Conservation (phyloP, 2,113 vertebrate genomes). For the Paradisaea rubra region DNA sequence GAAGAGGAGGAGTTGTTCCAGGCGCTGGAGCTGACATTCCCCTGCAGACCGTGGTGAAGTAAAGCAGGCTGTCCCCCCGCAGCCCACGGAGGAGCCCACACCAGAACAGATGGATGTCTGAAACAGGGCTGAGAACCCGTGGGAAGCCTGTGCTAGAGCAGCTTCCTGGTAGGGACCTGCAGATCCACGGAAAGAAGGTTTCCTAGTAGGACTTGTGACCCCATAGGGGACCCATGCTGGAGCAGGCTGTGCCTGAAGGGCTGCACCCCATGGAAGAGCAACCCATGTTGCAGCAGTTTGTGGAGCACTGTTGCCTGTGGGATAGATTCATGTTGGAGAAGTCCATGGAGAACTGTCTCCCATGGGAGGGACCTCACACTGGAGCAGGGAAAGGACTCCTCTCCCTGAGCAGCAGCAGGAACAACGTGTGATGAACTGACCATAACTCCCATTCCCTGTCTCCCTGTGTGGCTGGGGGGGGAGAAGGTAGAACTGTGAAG, state of each 20-base stretch:
- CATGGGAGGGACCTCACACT: background rate
- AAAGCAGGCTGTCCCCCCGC: background rate
- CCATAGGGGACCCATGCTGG: background rate
- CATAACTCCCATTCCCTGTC: background rate
- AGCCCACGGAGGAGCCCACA: background rate
- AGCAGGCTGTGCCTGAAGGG: background rate
- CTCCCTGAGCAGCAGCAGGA: background rate
- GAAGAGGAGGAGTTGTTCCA: background rate
- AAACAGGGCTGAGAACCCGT: background rate
- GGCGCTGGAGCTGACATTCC: background rate
- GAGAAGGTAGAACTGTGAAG: background rate
- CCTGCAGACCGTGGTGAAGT: background rate
- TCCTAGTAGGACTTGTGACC: background rate
- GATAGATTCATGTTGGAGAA: background rate
- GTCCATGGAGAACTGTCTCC: background rate
- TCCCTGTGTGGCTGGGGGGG: background rate
- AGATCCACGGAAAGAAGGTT: background rate
- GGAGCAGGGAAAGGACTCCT: background rate
- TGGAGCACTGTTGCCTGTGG: accelerated
- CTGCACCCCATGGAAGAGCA: background rate
- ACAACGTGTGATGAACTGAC: background rate
- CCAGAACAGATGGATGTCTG: background rate
- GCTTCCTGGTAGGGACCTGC: background rate
- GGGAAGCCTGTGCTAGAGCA: background rate
- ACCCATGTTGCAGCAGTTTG: background rate